Percentiles rank a stretch among this genome's conserved stretches.
These are phyloP conservation scores for Syrmaticus mikado DNA, from an alignment of 2,113 vertebrate species.

Conservation along the genomic window DNA sequence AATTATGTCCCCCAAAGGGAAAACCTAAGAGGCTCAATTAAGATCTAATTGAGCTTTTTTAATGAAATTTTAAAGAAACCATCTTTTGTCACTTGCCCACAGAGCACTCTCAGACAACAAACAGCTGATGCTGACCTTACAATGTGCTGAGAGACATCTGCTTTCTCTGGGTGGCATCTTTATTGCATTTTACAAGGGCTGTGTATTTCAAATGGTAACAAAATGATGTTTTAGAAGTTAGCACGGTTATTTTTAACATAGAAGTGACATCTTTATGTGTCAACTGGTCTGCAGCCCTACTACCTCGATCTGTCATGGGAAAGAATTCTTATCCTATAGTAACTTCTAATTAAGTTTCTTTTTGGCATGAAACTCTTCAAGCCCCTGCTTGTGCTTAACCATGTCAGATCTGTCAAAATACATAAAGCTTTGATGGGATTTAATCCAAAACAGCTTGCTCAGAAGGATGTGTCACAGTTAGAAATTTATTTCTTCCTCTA, in stretches of 20 bases:
- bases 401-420: slow-evolving; percentile 57
- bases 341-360: slow-evolving; percentile 32
- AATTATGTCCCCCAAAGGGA: not conserved
- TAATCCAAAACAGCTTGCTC: slow-evolving; percentile 16
- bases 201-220: not conserved
- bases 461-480: slow-evolving; percentile 21
- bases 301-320: not conserved
- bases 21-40: not conserved
- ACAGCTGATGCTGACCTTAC: not conserved
- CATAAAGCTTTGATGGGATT: slow-evolving; percentile 6
- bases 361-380: slow-evolving; percentile 9
- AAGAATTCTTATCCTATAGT: not conserved
- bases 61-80: slow-evolving; percentile 1
- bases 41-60: not conserved
- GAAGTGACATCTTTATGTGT: not conserved
- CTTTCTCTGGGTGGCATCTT: not conserved
- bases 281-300: not conserved
- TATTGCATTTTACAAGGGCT: not conserved
- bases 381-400: slow-evolving; percentile 1
- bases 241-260: slow-evolving; percentile 19
- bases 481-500: not conserved
- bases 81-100: not conserved
- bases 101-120: not conserved
- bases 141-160: not conserved
- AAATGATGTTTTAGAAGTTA: slow-evolving; percentile 14